Conservation (phyloP, 2,797 vertebrate species). For the Antrozous pallidus region DNA sequence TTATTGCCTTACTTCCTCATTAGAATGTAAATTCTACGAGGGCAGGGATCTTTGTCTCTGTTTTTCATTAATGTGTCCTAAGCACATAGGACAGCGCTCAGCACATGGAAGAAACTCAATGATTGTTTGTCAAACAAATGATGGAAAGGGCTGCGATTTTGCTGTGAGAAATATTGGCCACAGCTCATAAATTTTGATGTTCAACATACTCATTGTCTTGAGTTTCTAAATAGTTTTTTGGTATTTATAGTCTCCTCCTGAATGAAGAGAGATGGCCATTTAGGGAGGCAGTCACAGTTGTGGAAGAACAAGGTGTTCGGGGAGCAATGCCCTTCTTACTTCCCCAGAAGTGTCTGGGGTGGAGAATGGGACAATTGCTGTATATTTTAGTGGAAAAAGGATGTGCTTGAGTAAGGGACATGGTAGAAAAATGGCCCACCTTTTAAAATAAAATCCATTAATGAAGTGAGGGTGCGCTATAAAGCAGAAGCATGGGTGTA, state of each 20-base stretch:
- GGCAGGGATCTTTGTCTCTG: neutral
- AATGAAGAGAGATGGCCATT: neutral
- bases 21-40: neutral
- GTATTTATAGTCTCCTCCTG: neutral
- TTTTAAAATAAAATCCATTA: neutral
- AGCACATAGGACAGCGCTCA: rapidly evolving
- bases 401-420: neutral
- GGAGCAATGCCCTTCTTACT: neutral
- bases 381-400: neutral
- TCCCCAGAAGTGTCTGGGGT: neutral
- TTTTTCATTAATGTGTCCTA: neutral
- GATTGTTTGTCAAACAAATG: constrained; percentile 11
- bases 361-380: neutral
- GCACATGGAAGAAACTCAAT: neutral
- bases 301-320: neutral
- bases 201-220: neutral
- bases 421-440: neutral
- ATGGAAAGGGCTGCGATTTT: neutral
- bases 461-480: neutral
- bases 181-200: constrained; percentile 19
- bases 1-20: neutral
- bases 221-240: constrained; percentile 30
- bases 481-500: neutral
- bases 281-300: neutral
- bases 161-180: neutral